phyloP scores from a whole-genome alignment of 2,113 vertebrate species.

The Melanostigma gelatinosum region DNA sequence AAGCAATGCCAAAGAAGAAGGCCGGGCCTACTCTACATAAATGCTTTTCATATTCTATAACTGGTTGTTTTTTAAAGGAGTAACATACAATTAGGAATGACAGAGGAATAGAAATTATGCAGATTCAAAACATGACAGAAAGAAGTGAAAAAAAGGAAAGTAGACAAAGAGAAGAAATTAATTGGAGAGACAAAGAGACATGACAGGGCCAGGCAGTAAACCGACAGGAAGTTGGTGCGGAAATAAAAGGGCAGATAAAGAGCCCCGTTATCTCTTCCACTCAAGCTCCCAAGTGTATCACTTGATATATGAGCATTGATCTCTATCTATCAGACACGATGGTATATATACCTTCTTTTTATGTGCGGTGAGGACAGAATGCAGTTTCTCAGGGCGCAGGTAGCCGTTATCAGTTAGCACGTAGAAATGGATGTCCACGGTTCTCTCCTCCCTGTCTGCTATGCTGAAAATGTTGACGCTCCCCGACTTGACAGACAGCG shows the following conservation, averaged over 20 bases:
- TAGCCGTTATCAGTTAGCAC: conserved; percentile 75
- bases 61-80: conserved; percentile 18
- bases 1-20: conserved; percentile 17
- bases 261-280: conserved; percentile 59
- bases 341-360: conserved; percentile 82
- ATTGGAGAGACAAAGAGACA: conserved; percentile 55
- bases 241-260: conserved; percentile 76
- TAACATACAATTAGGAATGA: conserved; percentile 2
- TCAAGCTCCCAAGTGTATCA: conserved; percentile 49
- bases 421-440: conserved; percentile 84
- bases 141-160: not conserved
- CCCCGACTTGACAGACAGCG: conserved; percentile 77
- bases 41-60: conserved; percentile 18
- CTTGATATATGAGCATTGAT: conserved; percentile 71
- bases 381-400: conserved; percentile 85
- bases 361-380: conserved; percentile 81
- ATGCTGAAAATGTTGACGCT: conserved; percentile 84
- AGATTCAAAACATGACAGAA: conserved; percentile 28
- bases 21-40: conserved; percentile 4
- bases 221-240: conserved; percentile 61
- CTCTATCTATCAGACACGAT: conserved; percentile 59
- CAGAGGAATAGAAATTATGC: conserved; percentile 11
- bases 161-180: conserved; percentile 30
- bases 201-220: conserved; percentile 59
- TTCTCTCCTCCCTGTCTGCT: conserved; percentile 73